Base-by-base conservation (phyloP, 2,888 invertebrate species). In the Argynnis bischoffii region DNA sequence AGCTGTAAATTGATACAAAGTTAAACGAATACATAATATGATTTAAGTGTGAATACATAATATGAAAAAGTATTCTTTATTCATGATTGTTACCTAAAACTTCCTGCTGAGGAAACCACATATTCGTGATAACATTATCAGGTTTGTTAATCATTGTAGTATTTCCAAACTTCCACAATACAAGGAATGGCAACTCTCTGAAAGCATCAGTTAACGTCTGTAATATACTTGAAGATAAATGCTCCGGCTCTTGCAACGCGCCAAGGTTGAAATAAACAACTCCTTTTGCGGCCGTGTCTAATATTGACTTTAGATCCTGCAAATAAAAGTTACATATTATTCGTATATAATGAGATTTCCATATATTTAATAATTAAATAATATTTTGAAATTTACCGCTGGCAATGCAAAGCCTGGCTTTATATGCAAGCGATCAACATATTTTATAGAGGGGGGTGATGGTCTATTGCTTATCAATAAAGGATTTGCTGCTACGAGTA, bases 21-120 rank as follows among this genome's bases (percentile, higher is more conserved):
- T 51, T 51, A 16, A 11, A 41, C 8, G 11, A 41, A 41, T 11
- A 41, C 8, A 1, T 6, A 8, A 6, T 11, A 41, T 11, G 1
- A 3, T 41, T 41, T 41, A n/a, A n/a, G n/a, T n/a, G n/a, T n/a
- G n/a, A n/a, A n/a, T n/a, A n/a, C n/a, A n/a, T n/a, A n/a, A 41
- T 11, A 41, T 11, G 2, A 8, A 41, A 41, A 41, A 41, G 8
- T 6, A 8, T 8, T 35, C 8, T 8, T 35, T 35, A 8, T 8
- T 35, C 6, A 8, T 41, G 2, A 11, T 41, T 41, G 8, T 68
- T 78, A 94, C 94, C 93, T 68, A 94, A 81, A 69, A 94, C 70
- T 78, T 93, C 91, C 75, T 94, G 92, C 72, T 94, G 94, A 1
- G 94, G 94, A 66, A 94, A 87, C 94, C 94, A 94, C 16, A 81